These are phyloP conservation scores for Xestia xanthographa DNA, from an alignment of 2,888 invertebrate species.

Conservation along the genomic window DNA sequence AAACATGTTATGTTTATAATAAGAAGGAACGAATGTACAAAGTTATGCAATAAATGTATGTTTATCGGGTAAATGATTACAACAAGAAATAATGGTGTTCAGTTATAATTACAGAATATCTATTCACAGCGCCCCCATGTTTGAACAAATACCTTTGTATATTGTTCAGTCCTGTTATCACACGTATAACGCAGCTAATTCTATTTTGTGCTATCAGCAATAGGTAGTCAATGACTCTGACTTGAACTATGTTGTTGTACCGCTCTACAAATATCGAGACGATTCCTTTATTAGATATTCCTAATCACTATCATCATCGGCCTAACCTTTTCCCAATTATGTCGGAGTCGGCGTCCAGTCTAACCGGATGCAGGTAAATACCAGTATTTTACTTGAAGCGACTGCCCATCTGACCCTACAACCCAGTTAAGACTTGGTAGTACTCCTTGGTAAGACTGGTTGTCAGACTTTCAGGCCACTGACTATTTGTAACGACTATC, in stretches of 20 bases:
- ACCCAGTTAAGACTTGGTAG: no score
- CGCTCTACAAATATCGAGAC: background rate
- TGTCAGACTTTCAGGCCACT: no score
- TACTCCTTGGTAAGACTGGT: no score
- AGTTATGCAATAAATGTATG: background rate
- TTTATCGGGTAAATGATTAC: background rate
- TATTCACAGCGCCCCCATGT: conserved; percentile 55
- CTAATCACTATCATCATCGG: no score
- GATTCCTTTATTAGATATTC: background rate
- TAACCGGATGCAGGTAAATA: no score
- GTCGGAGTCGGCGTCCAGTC: no score
- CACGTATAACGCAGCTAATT: conserved; percentile 6
- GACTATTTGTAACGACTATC: no score
- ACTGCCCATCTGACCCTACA: no score
- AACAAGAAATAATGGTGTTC: background rate
- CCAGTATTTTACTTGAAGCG: no score
- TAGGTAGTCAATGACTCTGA: conserved; percentile 16
- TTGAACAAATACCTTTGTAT: conserved; percentile 23
- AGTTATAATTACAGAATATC: conserved; percentile 30
- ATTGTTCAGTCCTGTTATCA: conserved; percentile 41
- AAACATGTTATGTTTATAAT: background rate
- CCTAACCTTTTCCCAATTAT: no score
- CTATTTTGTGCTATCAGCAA: conserved; percentile 38
- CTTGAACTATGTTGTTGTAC: background rate
- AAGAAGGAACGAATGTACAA: background rate